Evolutionary conservation across 2,113 vertebrate genomes (phyloP).

Genomic region (Ranitomeya imitator): DNA sequence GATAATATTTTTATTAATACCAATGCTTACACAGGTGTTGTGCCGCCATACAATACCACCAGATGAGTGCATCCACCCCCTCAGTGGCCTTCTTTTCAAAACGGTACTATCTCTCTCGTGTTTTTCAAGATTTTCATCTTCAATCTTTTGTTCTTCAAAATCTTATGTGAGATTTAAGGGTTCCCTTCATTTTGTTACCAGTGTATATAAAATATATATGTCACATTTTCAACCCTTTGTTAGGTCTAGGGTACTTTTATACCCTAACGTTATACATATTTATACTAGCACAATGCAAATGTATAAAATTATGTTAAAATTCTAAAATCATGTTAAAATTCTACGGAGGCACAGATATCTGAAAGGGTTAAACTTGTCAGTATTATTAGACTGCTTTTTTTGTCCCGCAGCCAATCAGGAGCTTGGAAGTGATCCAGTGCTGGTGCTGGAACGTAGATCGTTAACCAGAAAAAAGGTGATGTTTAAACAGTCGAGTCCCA

Average conservation of each 20-base stretch:
- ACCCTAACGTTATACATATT: neutral
- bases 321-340: neutral
- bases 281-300: neutral
- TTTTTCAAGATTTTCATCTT: no score
- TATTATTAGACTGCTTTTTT: neutral
- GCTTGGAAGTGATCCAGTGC: neutral
- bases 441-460: neutral
- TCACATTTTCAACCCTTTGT: neutral
- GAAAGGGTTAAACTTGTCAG: neutral
- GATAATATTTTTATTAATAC: no score
- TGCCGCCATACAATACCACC: no score
- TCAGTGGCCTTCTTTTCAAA: no score
- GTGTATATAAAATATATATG: neutral
- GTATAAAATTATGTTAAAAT: neutral
- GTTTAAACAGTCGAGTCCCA: neutral
- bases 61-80: no score
- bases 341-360: neutral
- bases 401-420: conserved; percentile 14
- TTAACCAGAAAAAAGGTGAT: neutral
- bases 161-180: no score
- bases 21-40: no score
- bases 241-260: neutral
- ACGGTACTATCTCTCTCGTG: no score
- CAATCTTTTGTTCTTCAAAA: no score
- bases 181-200: no score